A percentile compares a stretch with the other conserved stretches of the same genome.
Conservation (phyloP, 2,113 vertebrate species). For the Harpagus bidentatus region DNA sequence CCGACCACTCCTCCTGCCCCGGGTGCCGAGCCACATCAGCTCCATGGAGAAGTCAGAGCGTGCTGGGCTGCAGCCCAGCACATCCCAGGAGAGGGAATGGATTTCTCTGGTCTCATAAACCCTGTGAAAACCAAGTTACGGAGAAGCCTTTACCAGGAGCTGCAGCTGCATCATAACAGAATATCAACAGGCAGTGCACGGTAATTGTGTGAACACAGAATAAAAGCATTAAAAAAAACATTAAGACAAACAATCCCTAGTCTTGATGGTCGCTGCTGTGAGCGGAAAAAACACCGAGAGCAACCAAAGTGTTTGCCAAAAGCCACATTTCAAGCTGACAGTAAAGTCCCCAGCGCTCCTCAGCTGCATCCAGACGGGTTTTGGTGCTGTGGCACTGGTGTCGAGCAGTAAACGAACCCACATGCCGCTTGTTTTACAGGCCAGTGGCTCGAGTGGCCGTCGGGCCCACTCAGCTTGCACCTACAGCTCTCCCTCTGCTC, state of each 20-base stretch:
- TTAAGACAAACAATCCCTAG: not conserved
- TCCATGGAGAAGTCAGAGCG: not conserved
- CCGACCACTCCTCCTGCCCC: not conserved
- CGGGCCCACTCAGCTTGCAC: not conserved
- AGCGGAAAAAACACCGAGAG: rapidly evolving
- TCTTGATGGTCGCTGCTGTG: rapidly evolving
- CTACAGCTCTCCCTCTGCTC: not conserved
- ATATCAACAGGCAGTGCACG: rapidly evolving
- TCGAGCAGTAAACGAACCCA: rapidly evolving
- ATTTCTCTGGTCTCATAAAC: not conserved
- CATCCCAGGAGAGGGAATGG: not conserved
- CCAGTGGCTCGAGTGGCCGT: not conserved
- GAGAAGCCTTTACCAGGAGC: not conserved
- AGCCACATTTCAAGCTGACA: not conserved
- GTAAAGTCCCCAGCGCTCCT: not conserved
- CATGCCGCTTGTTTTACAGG: not conserved
- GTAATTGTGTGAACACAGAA: not conserved
- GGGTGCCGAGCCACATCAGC: not conserved
- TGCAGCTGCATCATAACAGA: not conserved
- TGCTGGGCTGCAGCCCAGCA: not conserved
- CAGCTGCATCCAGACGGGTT: rapidly evolving
- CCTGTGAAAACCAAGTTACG: not conserved
- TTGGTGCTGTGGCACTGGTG: too few relatives aligned
- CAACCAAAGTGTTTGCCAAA: rapidly evolving
- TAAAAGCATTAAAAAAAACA: not conserved